phyloP scores from a whole-genome alignment of 2,888 invertebrate genomes.

The Strigamia crassipes region DNA sequence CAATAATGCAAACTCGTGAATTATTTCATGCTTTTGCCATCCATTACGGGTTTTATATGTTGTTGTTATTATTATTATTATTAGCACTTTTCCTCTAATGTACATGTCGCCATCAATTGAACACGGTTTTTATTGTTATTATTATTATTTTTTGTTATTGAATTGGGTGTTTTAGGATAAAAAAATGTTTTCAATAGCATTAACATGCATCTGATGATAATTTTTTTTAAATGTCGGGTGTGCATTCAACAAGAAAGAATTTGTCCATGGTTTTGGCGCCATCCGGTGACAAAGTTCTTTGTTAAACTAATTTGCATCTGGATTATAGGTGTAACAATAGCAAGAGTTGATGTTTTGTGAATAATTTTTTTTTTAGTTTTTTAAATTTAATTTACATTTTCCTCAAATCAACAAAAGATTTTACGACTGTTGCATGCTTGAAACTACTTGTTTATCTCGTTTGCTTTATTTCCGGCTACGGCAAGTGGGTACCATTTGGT shows the following conservation, averaged over 20 bases:
- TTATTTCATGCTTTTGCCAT: background rate
- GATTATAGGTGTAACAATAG: background rate
- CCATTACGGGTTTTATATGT: background rate
- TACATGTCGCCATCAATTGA: background rate
- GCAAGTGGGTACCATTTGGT: conserved; percentile 21
- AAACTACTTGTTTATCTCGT: conserved; percentile 23
- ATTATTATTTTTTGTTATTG: background rate
- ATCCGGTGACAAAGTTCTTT: conserved; percentile 33
- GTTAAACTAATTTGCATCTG: background rate
- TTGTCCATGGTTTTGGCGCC: conserved; percentile 41
- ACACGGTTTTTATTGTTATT: background rate
- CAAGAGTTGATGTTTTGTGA: background rate
- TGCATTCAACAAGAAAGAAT: background rate
- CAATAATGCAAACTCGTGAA: conserved; percentile 5
- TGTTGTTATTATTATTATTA: background rate
- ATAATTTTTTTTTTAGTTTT: no score
- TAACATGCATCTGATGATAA: background rate
- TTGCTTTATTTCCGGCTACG: conserved; percentile 25
- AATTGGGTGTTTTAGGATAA: background rate
- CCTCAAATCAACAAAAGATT: conserved; percentile 23
- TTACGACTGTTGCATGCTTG: background rate
- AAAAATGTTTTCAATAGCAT: background rate
- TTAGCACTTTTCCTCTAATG: background rate
- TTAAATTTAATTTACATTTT: background rate
- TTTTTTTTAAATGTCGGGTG: background rate